phyloP scores from a whole-genome alignment of 2,888 invertebrate genomes.

The Andrena flavipes region DNA sequence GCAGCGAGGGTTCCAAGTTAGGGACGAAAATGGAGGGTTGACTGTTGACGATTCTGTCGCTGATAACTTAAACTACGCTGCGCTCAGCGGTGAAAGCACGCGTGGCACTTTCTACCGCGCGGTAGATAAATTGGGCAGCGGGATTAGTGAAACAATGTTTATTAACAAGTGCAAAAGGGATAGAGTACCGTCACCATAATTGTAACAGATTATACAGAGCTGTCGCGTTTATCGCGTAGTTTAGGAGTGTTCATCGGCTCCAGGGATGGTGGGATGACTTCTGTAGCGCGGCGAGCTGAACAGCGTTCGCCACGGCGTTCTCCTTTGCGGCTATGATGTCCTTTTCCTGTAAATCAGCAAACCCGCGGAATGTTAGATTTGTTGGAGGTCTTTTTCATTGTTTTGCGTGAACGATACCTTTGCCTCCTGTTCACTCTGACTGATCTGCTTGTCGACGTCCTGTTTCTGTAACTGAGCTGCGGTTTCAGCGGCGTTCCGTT shows the following conservation, averaged over 20 bases:
- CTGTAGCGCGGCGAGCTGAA: slow-evolving; percentile 75
- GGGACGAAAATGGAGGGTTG: not conserved
- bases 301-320: slow-evolving; percentile 81
- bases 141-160: slow-evolving; percentile 45
- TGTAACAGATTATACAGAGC: slow-evolving; percentile 16
- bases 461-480: slow-evolving; percentile 89
- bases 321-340: slow-evolving; percentile 82
- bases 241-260: slow-evolving; percentile 67
- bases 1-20: not conserved
- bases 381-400: not conserved
- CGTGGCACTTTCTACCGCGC: slow-evolving; percentile 31
- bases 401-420: slow-evolving; percentile 70
- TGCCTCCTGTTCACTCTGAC: slow-evolving; percentile 81
- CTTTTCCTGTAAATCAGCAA: slow-evolving; percentile 72
- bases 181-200: slow-evolving; percentile 57
- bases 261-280: slow-evolving; percentile 78
- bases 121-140: not conserved
- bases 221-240: not conserved
- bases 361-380: not conserved
- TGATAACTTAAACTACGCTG: not conserved
- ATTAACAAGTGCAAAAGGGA: slow-evolving; percentile 57
- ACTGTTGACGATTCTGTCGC: not conserved
- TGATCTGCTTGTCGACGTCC: slow-evolving; percentile 83
- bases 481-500: slow-evolving; percentile 89
- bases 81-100: slow-evolving; percentile 38